phyloP scores from a whole-genome alignment of 2,888 invertebrate species.

The Dynastes maya region DNA sequence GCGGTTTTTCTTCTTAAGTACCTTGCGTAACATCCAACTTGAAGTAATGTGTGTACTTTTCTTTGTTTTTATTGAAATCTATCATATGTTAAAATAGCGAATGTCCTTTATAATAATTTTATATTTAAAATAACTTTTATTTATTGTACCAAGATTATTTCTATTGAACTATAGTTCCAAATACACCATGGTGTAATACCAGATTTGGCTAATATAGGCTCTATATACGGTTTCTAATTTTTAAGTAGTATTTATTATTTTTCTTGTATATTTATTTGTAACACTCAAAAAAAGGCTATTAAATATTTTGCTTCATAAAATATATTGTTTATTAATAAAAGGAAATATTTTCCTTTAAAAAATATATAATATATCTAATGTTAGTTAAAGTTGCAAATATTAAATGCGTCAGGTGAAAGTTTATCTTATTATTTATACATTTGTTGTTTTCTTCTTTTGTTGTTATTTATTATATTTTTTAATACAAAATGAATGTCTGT shows the following conservation, averaged over 20 bases:
- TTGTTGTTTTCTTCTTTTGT: conserved; percentile 25
- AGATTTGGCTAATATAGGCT: conserved; percentile 1
- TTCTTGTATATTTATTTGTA: conserved; percentile 25
- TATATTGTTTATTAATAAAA: conserved; percentile 23
- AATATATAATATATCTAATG: conserved; percentile 14
- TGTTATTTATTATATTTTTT: conserved; percentile 31
- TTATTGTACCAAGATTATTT: conserved; percentile 12
- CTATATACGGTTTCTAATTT: background rate
- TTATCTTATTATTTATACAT: conserved; percentile 26
- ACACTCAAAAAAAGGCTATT: conserved; percentile 18
- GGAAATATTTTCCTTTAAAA: background rate
- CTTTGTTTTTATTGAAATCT: conserved; percentile 11
- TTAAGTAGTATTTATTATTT: conserved; percentile 22
- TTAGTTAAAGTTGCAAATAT: conserved; percentile 30
- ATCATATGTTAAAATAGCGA: conserved; percentile 13
- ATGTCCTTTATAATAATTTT: background rate
- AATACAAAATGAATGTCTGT: conserved; percentile 20
- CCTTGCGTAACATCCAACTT: too few relatives aligned
- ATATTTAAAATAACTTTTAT: conserved; percentile 9
- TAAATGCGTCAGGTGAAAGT: conserved; percentile 10
- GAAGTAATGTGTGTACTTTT: background rate
- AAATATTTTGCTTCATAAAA: conserved; percentile 14
- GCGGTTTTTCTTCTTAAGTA: too few relatives aligned
- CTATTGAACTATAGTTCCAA: conserved; percentile 13
- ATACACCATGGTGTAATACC: conserved; percentile 1